Percentiles rank a stretch among this genome's conserved stretches.
Conservation (phyloP, 2,888 invertebrate species). For the Parochlus steinenii region DNA sequence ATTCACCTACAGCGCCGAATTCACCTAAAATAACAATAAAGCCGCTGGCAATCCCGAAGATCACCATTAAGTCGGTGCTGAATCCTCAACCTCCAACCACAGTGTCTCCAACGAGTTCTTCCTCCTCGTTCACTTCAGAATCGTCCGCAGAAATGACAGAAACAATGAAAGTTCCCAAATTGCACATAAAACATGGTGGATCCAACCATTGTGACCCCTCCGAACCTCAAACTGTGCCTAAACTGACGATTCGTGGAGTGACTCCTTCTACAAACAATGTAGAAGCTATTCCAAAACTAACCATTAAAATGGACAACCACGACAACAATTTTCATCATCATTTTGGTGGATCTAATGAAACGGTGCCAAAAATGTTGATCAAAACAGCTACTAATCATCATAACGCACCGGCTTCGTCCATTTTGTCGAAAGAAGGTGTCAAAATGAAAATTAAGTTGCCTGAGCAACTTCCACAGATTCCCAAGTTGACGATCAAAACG, state of each 20-base stretch:
- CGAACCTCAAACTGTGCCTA: conserved; percentile 28
- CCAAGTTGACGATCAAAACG: conserved; percentile 42
- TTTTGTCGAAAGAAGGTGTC: conserved; percentile 9
- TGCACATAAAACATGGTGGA: conserved; percentile 6
- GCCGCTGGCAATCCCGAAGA: too few relatives aligned
- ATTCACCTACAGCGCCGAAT: conserved; percentile 4
- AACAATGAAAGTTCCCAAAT: conserved; percentile 9
- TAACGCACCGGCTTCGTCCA: conserved; percentile 14
- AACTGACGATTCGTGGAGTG: conserved; percentile 25
- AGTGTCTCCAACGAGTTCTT: conserved; percentile 7
- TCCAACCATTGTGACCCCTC: conserved; percentile 9
- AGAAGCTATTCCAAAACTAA: conserved; percentile 9
- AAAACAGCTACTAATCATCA: conserved; percentile 11
- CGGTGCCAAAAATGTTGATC: conserved; percentile 2
- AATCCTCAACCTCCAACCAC: too few relatives aligned
- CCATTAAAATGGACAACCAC: conserved; percentile 11
- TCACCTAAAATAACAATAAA: conserved; percentile 6
- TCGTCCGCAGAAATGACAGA: conserved; percentile 6
- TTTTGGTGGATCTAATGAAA: conserved; percentile 1
- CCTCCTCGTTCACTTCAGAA: conserved; percentile 5
- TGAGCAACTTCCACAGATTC: conserved; percentile 29
- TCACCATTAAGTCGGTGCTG: too few relatives aligned
- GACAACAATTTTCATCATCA: conserved; percentile 4
- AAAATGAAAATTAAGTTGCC: conserved; percentile 13
- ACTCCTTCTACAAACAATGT: conserved; percentile 3